Base-by-base conservation (phyloP, 2,888 invertebrate species). In the Pachliopta kotzebuea region DNA sequence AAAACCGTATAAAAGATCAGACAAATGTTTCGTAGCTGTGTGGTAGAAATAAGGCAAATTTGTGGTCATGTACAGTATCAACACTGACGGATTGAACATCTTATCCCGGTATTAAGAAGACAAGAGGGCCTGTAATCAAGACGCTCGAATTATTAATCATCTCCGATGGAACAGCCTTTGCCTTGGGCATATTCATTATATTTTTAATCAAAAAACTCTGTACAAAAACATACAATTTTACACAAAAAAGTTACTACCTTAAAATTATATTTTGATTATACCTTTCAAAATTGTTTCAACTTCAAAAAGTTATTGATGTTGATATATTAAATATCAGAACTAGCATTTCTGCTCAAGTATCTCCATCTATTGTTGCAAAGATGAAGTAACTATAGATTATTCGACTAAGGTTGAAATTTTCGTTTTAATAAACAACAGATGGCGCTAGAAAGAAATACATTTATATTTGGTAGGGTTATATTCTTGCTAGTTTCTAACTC, bases 61-160 rank as follows among this genome's bases (percentile, higher is more conserved):
- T 24, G 21, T 54, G 24, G 31, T 50, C 31, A 50, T 37, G 61
- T 61, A 29, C 29, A 17, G 18, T 60, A 50, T 64, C 29, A 29
- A 56, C 42, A 57, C 29, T 52, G 56, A 37, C 26, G n/a, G 59
- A 55, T 49, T 45, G 56, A 23, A 55, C 20, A 31, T 55, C 50
- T 60, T 56, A 60, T 59, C 56, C 31, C 55, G 24, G 20, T 54
- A 23, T 61, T 55, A 55, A 42, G 45, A 20, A 42, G 45, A 62
- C 72, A 73, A 70, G 75, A 69, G 71, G 72, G 76, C 69, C 76
- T 74, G 72, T 76, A 68, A 74, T 76, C 79, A 74, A 76, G 65
- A 75, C 76, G 78, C 77, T 76, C 73, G 76, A 76, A 83, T 84
- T 84, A 87, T 86, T 85, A 85, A 86, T 87, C 86, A 86, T 83